Conservation (phyloP, 2,888 invertebrate genomes). For the Rhagium mordax region DNA sequence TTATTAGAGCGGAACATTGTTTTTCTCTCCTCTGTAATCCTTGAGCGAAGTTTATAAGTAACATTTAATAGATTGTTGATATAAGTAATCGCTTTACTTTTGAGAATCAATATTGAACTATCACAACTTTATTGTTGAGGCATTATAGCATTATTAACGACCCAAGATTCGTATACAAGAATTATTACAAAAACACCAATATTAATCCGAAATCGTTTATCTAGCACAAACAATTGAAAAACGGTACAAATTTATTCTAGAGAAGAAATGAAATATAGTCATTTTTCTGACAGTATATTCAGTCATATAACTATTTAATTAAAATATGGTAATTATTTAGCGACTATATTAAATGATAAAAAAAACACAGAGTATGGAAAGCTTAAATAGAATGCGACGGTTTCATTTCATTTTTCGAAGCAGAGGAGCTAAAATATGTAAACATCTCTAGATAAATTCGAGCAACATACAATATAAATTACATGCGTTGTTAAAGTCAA, state of each 20-base stretch:
- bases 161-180: not conserved
- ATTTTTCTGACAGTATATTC: too few species aligned
- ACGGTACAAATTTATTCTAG: too few species aligned
- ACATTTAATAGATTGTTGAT: not conserved
- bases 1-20: not conserved
- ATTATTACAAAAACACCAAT: not conserved
- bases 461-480: conserved; percentile 22
- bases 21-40: not conserved
- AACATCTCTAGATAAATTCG: not conserved
- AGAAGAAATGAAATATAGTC: too few species aligned
- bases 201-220: not conserved
- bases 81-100: not conserved
- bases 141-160: not conserved
- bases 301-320: too few species aligned
- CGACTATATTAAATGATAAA: too few species aligned
- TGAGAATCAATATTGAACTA: not conserved
- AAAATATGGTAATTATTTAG: too few species aligned
- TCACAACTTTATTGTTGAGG: not conserved
- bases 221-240: not conserved
- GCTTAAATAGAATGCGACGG: too few species aligned
- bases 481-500: conserved; percentile 40
- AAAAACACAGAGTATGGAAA: too few species aligned
- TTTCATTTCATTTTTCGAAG: too few species aligned
- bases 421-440: not conserved
- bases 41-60: not conserved